Conservation (phyloP, 2,888 invertebrate genomes). For the Limnephilus auricula region DNA sequence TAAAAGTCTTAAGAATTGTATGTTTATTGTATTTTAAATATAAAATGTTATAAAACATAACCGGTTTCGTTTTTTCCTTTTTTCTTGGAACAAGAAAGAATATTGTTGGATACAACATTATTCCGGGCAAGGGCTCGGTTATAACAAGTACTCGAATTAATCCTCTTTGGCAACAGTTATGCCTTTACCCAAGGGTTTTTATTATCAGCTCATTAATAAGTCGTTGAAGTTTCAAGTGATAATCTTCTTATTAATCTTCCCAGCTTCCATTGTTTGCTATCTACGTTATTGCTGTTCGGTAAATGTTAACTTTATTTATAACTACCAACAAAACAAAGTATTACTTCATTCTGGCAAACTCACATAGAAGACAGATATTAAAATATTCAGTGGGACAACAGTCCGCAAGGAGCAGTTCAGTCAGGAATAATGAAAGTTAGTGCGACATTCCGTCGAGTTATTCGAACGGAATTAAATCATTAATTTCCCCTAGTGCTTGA, state of each 20-base stretch:
- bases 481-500: slow-evolving; percentile 29
- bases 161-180: too few species aligned
- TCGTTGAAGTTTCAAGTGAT: too few species aligned
- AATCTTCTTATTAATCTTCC: neutral
- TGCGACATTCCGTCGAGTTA: slow-evolving; percentile 15
- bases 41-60: too few species aligned
- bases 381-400: slow-evolving; percentile 10
- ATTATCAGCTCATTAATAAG: too few species aligned
- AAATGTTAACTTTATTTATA: neutral
- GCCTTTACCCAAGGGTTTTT: too few species aligned
- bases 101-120: too few species aligned
- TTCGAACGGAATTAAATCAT: slow-evolving; percentile 39
- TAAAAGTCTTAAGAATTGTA: too few species aligned
- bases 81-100: too few species aligned
- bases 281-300: neutral
- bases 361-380: slow-evolving; percentile 18
- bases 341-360: neutral
- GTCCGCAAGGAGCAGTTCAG: neutral
- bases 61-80: too few species aligned
- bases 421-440: slow-evolving; percentile 6
- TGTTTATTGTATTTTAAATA: too few species aligned
- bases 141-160: too few species aligned
- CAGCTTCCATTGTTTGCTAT: neutral
- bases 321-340: slow-evolving; percentile 9
- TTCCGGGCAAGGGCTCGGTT: too few species aligned